phyloP scores from a whole-genome alignment of 1,140 invertebrate genomes.

The Papilio aristodemus region DNA sequence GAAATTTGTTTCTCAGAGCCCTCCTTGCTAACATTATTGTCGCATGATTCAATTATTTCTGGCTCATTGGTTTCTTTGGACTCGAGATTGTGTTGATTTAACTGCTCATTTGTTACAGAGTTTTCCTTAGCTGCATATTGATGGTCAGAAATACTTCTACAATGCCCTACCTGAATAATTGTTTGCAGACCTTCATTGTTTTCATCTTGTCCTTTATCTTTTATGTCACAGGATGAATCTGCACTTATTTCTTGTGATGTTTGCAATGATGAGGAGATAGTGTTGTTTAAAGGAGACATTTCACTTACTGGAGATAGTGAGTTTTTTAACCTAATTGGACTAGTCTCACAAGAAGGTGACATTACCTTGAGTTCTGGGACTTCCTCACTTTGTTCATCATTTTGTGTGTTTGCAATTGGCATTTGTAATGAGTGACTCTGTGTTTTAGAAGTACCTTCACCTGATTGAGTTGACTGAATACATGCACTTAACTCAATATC shows the following conservation, averaged over 20 bases:
- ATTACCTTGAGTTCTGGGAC: not conserved
- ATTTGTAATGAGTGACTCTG: not conserved
- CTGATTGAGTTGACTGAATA: conserved; percentile 5
- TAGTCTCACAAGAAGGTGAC: not conserved
- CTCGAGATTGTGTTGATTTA: not conserved
- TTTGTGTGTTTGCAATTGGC: not conserved
- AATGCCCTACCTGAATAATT: not conserved
- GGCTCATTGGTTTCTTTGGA: not conserved
- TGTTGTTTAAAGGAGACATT: not conserved
- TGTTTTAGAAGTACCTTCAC: conserved; percentile 18
- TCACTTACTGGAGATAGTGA: not conserved
- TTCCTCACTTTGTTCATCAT: not conserved
- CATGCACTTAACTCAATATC: not conserved
- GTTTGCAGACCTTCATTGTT: not conserved
- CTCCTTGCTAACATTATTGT: not conserved
- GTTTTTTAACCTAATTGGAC: conserved; percentile 1
- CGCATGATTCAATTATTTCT: not conserved
- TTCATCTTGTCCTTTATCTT: not conserved
- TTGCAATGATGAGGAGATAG: not conserved
- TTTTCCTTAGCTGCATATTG: conserved; percentile 25
- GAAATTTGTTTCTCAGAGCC: not conserved
- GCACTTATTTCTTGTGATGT: not conserved
- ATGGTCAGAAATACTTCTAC: conserved; percentile 7
- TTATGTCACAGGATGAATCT: conserved; percentile 20
- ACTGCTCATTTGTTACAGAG: not conserved